Evolutionary conservation across 2,888 invertebrate species (phyloP), one percentile per base, ranked within the genome.

Genomic region (Graphium colonna): DNA sequence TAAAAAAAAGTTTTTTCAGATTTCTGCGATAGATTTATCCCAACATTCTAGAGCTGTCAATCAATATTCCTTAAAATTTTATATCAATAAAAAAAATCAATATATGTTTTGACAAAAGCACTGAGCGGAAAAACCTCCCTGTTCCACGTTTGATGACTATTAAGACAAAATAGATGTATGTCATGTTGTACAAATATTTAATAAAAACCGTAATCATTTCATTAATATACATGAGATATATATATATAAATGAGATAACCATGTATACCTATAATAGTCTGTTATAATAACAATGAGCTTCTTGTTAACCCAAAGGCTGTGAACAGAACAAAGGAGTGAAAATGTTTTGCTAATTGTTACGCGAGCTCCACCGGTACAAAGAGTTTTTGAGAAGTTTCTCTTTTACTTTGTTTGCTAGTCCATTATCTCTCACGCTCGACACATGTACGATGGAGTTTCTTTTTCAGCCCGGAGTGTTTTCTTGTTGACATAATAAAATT

Each of bases 281-380:
- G 3, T 10, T 2, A n/a, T n/a, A n/a, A 33, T n/a, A 33, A 33
- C 33, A 33, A 33, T 9, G 33, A 12, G 13, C 4, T 28, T 1
- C 28, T 26, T 40, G 28, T 40, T 40, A 26, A 39, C 8, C 49
- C 15, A 21, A 38, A 31, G 18, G 26, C 33, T 39, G 51, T 17
- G 39, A 21, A 10, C 38, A 4, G 26, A 31, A 51, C 51, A 39
- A 51, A 44, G 56, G 33, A 59, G 44, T 51, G 31, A 17, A 45
- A 51, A 51, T 44, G 44, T 44, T 51, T 68, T 74, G 75, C 79
- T 85, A 86, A 85, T 86, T 86, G 83, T 81, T 84, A 81, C 74
- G 67, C 71, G 65, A 73, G 68, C 69, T 67, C 68, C 69, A 28
- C 4, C 65, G 63, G 70, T 64, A 82, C 86, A 84, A 85, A 84